phyloP scores from a whole-genome alignment of 64 coral and sea anemone genomes.

The Anthopleura sola region DNA sequence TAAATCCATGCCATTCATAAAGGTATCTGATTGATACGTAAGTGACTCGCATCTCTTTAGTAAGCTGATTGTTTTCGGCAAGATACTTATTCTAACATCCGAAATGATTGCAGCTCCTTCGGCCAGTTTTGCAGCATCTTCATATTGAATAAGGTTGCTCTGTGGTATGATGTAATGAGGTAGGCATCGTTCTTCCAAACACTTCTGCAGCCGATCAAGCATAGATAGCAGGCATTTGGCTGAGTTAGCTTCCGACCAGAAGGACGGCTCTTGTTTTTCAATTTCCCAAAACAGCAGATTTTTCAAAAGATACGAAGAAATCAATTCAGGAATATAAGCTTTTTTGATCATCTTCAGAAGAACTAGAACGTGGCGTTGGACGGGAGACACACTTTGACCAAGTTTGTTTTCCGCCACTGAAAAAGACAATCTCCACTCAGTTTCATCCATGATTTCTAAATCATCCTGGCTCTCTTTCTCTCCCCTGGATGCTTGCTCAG shows the following conservation, averaged over 20 bases:
- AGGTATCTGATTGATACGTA: slow-evolving; percentile 39
- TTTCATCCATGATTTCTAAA: slow-evolving; percentile 56
- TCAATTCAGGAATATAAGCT: slow-evolving; percentile 42
- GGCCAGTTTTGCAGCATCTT: slow-evolving; percentile 35
- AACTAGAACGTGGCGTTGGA: slow-evolving; percentile 59
- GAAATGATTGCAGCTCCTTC: slow-evolving; percentile 33
- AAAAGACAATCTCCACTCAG: slow-evolving; percentile 73
- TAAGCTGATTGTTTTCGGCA: slow-evolving; percentile 24
- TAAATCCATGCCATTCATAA: slow-evolving; percentile 26
- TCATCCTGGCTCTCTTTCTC: too few relatives aligned
- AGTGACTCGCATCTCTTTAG: slow-evolving; percentile 50
- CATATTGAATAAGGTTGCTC: slow-evolving; percentile 51
- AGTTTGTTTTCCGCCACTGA: slow-evolving; percentile 77
- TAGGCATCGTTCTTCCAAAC: slow-evolving; percentile 14
- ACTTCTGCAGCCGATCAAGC: slow-evolving; percentile 55
- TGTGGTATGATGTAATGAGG: slow-evolving; percentile 65
- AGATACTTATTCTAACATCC: slow-evolving; percentile 53
- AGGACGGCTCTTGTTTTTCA: slow-evolving; percentile 24
- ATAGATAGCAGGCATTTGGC: slow-evolving; percentile 37
- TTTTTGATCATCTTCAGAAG: slow-evolving; percentile 72
- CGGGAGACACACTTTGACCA: slow-evolving; percentile 49
- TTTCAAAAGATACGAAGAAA: slow-evolving; percentile 65
- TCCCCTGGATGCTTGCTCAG: background rate
- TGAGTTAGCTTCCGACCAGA: slow-evolving; percentile 49
- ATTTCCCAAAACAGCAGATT: slow-evolving; percentile 71